Evolutionary conservation across 2,888 invertebrate genomes (phyloP), one percentile per base, ranked within the genome.

Genomic region (Liodrosophila aerea): DNA sequence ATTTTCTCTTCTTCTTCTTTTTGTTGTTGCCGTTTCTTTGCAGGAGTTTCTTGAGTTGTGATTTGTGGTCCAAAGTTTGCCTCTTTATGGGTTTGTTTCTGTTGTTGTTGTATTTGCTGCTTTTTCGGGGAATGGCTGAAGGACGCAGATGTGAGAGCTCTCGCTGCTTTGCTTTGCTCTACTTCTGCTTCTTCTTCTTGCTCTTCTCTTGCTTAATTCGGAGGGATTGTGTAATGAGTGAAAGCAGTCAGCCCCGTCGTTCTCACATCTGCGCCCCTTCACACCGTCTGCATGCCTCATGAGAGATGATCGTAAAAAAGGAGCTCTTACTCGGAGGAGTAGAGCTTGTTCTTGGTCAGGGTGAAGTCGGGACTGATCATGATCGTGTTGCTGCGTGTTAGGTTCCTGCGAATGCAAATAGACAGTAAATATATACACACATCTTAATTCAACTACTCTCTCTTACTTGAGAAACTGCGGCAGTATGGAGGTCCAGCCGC

Each of bases 391-490:
- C 95, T 93, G 90, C 95, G 93, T 76, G 96, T 94, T 85, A 96
- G 92, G 90, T 96, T 96, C 92, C 96, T 96, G 92, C 58, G 7
- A 40, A 15, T 47, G 66, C 5, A 86, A 13, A 82, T 74, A 72
- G 9, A 53, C 0, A 88, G 61, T 4, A 30, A 13, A 29, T 13
- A 15, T 0, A 41, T 8, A 37, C 16, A 7, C 15, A 34, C 2
- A 4, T 11, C 3, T 37, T 9, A n/a, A n/a, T n/a, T n/a, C n/a
- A n/a, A n/a, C n/a, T n/a, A n/a, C 11, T 15, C 13, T 22, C 22
- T 93, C 95, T 95, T 91, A 96, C 96, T 96, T 96, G 91, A 97
- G 92, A 91, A 97, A 95, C 90, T 96, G 96, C 90, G 96, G 96
- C 91, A 97, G 92, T 88, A 95, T 92, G 83, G 94, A 94, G 78